Evolutionary conservation across 2,113 vertebrate species (phyloP).

Genomic region (Okapia johnstoni): DNA sequence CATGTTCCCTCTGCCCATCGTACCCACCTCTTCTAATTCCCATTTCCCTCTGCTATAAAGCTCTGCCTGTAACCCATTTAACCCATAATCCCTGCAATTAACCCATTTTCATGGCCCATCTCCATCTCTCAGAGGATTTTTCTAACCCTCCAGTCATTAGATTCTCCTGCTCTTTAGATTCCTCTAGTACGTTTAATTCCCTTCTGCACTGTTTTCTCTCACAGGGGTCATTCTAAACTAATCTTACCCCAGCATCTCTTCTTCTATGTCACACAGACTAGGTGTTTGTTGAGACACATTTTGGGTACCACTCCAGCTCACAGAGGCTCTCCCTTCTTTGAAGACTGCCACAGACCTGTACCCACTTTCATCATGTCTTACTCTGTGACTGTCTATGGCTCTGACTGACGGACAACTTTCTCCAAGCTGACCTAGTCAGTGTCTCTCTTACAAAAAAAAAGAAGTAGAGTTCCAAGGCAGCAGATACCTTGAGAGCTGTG

Average conservation of each 20-base stretch:
- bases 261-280: neutral
- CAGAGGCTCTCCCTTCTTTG: neutral
- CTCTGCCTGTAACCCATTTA: neutral
- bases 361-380: neutral
- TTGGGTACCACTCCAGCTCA: neutral
- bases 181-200: neutral
- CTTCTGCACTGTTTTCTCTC: neutral
- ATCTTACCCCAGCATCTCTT: neutral
- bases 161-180: neutral
- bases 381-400: neutral
- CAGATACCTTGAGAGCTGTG: neutral
- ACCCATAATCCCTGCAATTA: neutral
- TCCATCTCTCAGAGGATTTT: neutral
- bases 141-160: neutral
- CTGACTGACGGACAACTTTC: neutral
- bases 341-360: neutral
- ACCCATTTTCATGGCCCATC: neutral
- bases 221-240: neutral
- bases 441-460: neutral
- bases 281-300: neutral
- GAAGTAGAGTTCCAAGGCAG: neutral
- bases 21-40: neutral
- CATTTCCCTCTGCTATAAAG: neutral
- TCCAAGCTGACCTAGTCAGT: neutral
- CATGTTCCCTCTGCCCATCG: neutral